phyloP scores from a whole-genome alignment of 2,797 vertebrate species.

The Sciurus vulgaris region DNA sequence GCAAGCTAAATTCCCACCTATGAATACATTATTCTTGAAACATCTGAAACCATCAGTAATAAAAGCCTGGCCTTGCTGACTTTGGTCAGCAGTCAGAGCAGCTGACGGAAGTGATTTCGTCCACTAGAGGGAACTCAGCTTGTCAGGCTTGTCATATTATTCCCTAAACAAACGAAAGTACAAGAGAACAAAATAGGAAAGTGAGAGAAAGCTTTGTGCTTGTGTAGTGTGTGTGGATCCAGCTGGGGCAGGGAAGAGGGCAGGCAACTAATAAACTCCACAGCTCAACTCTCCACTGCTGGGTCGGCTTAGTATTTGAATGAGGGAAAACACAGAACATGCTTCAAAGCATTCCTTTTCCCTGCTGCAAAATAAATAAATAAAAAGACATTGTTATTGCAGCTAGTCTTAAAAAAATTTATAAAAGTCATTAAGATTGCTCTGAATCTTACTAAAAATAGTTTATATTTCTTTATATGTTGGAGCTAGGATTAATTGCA shows the following conservation, averaged over 20 bases:
- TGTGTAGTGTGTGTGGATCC: background rate
- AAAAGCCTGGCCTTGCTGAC: background rate
- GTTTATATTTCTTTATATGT: background rate
- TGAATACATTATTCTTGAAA: background rate
- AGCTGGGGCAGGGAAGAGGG: background rate
- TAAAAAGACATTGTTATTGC: constrained; percentile 46
- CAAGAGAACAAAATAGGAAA: background rate
- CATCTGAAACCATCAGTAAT: background rate
- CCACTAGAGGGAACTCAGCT: constrained; percentile 78
- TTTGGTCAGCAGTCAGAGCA: background rate
- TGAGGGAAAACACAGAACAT: background rate
- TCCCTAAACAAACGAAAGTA: constrained; percentile 44
- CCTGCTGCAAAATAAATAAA: constrained; percentile 54
- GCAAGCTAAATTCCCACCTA: background rate
- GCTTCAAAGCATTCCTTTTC: constrained; percentile 58
- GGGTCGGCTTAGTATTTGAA: background rate
- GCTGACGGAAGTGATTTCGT: constrained; percentile 49
- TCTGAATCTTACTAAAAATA: constrained; percentile 45
- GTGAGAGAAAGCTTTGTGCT: background rate
- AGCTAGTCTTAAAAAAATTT: constrained; percentile 9
- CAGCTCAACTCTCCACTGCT: background rate
- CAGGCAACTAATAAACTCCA: background rate
- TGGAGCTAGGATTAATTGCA: background rate
- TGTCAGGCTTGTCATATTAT: background rate
- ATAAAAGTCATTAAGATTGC: constrained; percentile 52